Evolutionary conservation across 1,140 invertebrate genomes (phyloP).

Genomic region (Onthophagus taurus): DNA sequence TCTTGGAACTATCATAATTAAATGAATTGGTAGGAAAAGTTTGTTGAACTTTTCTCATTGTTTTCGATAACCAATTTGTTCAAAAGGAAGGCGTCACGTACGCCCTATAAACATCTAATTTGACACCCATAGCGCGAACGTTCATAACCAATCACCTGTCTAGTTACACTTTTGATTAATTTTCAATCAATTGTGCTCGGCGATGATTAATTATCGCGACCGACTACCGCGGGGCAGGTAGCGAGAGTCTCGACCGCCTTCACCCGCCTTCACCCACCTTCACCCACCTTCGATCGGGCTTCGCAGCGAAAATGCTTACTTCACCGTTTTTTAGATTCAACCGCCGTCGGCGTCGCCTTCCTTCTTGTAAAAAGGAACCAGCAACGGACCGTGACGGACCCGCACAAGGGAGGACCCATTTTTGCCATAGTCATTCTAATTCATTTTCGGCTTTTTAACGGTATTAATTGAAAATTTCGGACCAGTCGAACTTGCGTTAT

Average conservation of each 20-base stretch:
- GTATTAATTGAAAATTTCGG: slow-evolving; percentile 8
- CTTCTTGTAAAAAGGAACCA: too few species aligned
- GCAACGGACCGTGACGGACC: slow-evolving; percentile 3
- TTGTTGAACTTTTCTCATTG: too few species aligned
- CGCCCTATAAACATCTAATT: slow-evolving; percentile 31
- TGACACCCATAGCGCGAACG: slow-evolving; percentile 35
- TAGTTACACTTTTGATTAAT: slow-evolving; percentile 41
- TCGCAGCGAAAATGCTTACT: slow-evolving; percentile 9
- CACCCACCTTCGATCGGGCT: slow-evolving; percentile 9
- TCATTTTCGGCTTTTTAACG: slow-evolving; percentile 9
- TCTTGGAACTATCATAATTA: too few species aligned
- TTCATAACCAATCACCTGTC: slow-evolving; percentile 38
- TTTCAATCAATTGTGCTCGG: slow-evolving; percentile 40
- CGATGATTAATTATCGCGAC: slow-evolving; percentile 32
- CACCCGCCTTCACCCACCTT: slow-evolving; percentile 15
- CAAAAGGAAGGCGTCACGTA: slow-evolving; percentile 6
- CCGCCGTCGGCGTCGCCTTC: too few species aligned
- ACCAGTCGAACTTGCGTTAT: slow-evolving; percentile 7
- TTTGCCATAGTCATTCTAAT: slow-evolving; percentile 7
- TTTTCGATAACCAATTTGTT: too few species aligned
- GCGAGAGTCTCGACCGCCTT: slow-evolving; percentile 15
- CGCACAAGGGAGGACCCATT: background rate
- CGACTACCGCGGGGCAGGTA: slow-evolving; percentile 18
- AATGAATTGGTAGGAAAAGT: too few species aligned
- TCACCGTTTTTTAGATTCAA: slow-evolving; percentile 9